Evolutionary conservation across 2,797 vertebrate genomes (phyloP).

Genomic region (Rhincodon typus): DNA sequence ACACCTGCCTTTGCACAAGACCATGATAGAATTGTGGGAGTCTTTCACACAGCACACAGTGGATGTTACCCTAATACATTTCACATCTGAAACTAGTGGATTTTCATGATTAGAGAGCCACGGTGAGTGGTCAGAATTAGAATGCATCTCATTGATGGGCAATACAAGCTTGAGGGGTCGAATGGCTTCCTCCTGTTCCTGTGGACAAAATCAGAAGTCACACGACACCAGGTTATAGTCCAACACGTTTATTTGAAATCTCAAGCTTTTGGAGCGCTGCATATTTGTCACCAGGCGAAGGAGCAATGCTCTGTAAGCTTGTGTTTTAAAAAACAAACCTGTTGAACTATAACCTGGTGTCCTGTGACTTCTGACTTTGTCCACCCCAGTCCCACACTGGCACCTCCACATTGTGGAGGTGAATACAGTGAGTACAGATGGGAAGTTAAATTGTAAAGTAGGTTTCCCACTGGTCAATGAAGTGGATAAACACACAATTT

Average conservation of each 20-base stretch:
- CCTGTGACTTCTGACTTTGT: too few relatives aligned
- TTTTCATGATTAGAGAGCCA: too few relatives aligned
- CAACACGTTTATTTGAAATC: too few relatives aligned
- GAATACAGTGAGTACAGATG: neutral
- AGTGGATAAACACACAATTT: too few relatives aligned
- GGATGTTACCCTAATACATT: neutral
- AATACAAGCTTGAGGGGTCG: neutral
- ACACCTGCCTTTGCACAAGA: neutral
- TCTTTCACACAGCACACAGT: neutral
- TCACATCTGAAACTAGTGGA: neutral
- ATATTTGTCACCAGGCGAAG: too few relatives aligned
- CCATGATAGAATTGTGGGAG: neutral
- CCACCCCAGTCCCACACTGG: too few relatives aligned
- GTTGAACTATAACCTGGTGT: too few relatives aligned
- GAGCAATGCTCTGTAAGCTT: too few relatives aligned
- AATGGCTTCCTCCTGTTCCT: neutral
- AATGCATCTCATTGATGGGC: neutral
- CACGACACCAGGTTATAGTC: too few relatives aligned
- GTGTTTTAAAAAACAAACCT: too few relatives aligned
- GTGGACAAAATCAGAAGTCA: too few relatives aligned
- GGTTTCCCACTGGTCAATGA: neutral
- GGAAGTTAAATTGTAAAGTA: neutral
- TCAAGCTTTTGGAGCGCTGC: too few relatives aligned
- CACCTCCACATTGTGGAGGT: neutral
- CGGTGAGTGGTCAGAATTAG: neutral